Conservation (phyloP, 2,113 vertebrate genomes). For the Stictonetta naevosa region DNA sequence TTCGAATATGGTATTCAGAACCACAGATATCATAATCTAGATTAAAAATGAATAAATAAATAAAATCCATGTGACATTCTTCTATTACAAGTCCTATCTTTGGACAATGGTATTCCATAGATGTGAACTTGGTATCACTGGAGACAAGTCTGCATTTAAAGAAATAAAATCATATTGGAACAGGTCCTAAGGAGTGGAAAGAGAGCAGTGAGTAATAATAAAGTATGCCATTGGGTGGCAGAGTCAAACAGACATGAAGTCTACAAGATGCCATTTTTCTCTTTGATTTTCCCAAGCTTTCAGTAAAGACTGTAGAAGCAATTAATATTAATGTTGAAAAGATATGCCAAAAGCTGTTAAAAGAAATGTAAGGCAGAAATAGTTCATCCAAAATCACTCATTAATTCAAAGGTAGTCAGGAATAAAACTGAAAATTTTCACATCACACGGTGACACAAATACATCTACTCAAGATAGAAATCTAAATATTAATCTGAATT, state of each 20-base stretch:
- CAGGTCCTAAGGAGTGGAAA: not conserved
- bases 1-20: not conserved
- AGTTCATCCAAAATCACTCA: not conserved
- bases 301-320: not conserved
- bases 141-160: not conserved
- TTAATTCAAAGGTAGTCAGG: not conserved
- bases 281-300: not conserved
- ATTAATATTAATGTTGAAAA: not conserved
- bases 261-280: not conserved
- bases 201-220: not conserved
- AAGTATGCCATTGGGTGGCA: not conserved
- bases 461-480: not conserved
- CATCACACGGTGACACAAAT: not conserved
- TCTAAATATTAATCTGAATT: not conserved
- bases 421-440: not conserved
- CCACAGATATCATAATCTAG: not conserved
- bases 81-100: not conserved
- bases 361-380: not conserved
- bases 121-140: not conserved
- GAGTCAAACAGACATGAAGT: not conserved
- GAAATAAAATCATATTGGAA: not conserved
- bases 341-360: not conserved
- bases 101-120: not conserved
- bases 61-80: not conserved
- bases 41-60: accelerated